Evolutionary conservation across 92 coral and sea anemone species (phyloP).

Genomic region (Epizoanthus rinbou): DNA sequence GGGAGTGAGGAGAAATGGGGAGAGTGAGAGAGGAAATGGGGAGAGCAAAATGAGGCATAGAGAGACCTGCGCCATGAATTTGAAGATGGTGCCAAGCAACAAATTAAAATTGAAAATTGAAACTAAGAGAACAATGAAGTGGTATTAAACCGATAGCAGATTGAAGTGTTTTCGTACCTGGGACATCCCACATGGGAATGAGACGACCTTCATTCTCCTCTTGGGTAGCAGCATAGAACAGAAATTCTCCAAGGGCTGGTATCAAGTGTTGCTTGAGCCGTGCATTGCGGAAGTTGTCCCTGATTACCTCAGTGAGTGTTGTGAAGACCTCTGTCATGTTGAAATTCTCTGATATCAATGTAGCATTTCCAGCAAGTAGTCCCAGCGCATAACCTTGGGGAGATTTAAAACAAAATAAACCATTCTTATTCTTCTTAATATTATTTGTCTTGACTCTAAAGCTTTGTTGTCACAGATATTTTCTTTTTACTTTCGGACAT

Average conservation of each 20-base stretch:
- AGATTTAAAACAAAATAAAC: not conserved
- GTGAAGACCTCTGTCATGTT: conserved; percentile 94
- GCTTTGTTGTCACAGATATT: no score
- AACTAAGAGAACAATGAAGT: not conserved
- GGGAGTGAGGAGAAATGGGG: no score
- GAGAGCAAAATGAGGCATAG: not conserved
- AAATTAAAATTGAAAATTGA: no score
- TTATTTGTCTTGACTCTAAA: no score
- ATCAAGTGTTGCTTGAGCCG: conserved; percentile 88
- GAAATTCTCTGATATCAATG: conserved; percentile 92
- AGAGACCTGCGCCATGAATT: not conserved
- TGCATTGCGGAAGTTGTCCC: conserved; percentile 93
- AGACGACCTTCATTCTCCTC: conserved; percentile 84
- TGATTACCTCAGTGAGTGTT: conserved; percentile 83
- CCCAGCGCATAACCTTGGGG: conserved; percentile 75
- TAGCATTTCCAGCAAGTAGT: conserved; percentile 93
- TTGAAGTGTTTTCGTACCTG: conserved; percentile 63
- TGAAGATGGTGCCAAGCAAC: not conserved
- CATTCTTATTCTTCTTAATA: not conserved
- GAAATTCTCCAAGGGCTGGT: conserved; percentile 96
- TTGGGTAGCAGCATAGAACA: conserved; percentile 98
- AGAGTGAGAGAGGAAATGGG: not conserved
- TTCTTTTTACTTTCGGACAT: no score
- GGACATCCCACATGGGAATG: conserved; percentile 90
- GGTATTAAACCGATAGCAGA: not conserved